These are phyloP conservation scores for Macrobrachium nipponense DNA, from an alignment of 1,140 invertebrate genomes.

Conservation along the genomic window DNA sequence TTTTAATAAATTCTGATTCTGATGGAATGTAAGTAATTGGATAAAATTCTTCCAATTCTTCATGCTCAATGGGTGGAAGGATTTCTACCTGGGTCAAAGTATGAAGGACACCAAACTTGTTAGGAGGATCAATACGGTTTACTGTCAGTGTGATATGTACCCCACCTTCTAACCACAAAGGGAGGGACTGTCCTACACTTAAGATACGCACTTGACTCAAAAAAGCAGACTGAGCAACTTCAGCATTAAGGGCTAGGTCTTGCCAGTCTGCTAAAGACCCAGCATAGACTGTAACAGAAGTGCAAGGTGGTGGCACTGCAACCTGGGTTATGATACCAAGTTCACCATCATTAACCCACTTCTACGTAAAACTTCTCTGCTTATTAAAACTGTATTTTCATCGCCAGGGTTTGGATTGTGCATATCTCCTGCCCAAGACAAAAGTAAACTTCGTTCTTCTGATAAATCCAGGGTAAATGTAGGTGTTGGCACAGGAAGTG, in stretches of 20 bases:
- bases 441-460: neutral
- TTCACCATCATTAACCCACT: constrained; percentile 52
- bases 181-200: constrained; percentile 31
- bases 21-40: constrained; percentile 27
- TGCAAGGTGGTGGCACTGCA: constrained; percentile 43
- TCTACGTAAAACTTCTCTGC: constrained; percentile 40
- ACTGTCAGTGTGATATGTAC: constrained; percentile 45
- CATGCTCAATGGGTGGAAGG: constrained; percentile 44
- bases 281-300: constrained; percentile 31
- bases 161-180: constrained; percentile 62
- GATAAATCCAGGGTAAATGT: constrained; percentile 37
- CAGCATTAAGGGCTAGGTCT: constrained; percentile 53
- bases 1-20: neutral
- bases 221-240: constrained; percentile 54
- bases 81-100: constrained; percentile 60
- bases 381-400: constrained; percentile 29
- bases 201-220: constrained; percentile 55
- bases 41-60: neutral
- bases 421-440: constrained; percentile 62
- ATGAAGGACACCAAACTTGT: constrained; percentile 35
- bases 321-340: constrained; percentile 51
- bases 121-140: constrained; percentile 25
- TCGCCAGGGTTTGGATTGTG: constrained; percentile 27
- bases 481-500: constrained; percentile 30
- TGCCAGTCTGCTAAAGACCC: constrained; percentile 42